These are phyloP conservation scores for Zhuqinia jingwanae DNA, from an alignment of 2,888 invertebrate species.

Conservation along the genomic window DNA sequence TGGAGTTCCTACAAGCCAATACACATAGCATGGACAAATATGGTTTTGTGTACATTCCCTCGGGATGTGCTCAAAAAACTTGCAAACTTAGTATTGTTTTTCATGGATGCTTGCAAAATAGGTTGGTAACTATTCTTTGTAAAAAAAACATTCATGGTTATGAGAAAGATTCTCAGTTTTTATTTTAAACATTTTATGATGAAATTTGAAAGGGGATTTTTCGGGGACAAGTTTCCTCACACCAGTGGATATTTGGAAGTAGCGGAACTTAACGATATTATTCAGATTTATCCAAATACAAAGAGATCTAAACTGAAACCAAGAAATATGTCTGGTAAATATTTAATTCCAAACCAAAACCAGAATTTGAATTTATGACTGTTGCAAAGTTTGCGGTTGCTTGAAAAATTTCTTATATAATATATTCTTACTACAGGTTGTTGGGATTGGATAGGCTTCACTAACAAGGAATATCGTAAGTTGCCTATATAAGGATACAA, in stretches of 20 bases:
- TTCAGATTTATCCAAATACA: constrained; percentile 76
- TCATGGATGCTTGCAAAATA: constrained; percentile 78
- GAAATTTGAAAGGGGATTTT: constrained; percentile 58
- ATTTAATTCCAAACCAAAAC: not conserved
- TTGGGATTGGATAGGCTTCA: constrained; percentile 77
- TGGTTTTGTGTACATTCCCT: constrained; percentile 78
- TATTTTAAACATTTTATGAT: not conserved
- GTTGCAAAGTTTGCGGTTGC: no score
- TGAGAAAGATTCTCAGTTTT: no score
- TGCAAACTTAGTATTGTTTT: constrained; percentile 77
- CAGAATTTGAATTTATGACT: no score
- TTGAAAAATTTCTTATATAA: no score
- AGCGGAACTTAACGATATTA: constrained; percentile 74
- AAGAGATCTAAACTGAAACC: constrained; percentile 44
- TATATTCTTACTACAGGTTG: no score
- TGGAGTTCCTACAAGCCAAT: constrained; percentile 72
- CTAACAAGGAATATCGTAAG: constrained; percentile 73
- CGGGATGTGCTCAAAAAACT: constrained; percentile 69
- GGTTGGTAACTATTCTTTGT: constrained; percentile 54
- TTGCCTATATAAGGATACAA: not conserved
- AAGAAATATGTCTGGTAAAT: constrained; percentile 59
- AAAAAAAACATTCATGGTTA: no score
- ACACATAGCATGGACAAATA: constrained; percentile 74
- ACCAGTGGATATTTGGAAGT: constrained; percentile 76
- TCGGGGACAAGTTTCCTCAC: constrained; percentile 73